Evolutionary conservation across 2,113 vertebrate species (phyloP), one percentile per base, ranked within the genome.

Genomic region (Malurus melanocephalus): DNA sequence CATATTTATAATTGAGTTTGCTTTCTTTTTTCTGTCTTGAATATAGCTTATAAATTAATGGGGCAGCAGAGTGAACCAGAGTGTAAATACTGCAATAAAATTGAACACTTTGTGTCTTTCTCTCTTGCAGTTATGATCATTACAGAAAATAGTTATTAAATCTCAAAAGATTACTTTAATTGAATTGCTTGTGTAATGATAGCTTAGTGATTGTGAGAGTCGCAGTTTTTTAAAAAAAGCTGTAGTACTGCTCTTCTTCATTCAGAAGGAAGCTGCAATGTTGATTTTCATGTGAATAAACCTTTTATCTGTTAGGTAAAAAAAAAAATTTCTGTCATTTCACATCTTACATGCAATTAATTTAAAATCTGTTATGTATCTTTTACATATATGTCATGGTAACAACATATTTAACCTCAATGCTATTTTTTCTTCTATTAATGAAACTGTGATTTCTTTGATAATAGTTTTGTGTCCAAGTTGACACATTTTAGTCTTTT

Each of bases 91-190:
- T 84, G 57, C 75, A 88, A 83, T 95, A 92, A 94, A 93, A 85
- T 46, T 6, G 43, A 90, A 64, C 45, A 56, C 9, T 94, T 94
- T 76, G 59, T 88, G 46, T 92, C 71, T 89, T 92, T 43, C 53
- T 72, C 43, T 90, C 61, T 88, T 32, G 33, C 35, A 91, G 83
- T 90, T 94, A 94, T 80, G 61, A 87, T 91, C 78, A 92, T 94
- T 94, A 85, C 21, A 74, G 89, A 91, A 95, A 82, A 88, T 69
- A 94, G 83, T 92, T 95, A 94, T 89, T 92, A 94, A 94, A 94
- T 92, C 92, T 94, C 78, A 85, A 85, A 94, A 90, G 83, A 89
- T 85, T 89, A 33, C 53, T 93, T 72, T 93, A 94, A 91, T 89
- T 92, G 48, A 94, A 96, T 93, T 95, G 85, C 80, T 95, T 42